These are phyloP conservation scores for Gonatopus flavifemur DNA, from an alignment of 1,140 invertebrate species.

Conservation along the genomic window DNA sequence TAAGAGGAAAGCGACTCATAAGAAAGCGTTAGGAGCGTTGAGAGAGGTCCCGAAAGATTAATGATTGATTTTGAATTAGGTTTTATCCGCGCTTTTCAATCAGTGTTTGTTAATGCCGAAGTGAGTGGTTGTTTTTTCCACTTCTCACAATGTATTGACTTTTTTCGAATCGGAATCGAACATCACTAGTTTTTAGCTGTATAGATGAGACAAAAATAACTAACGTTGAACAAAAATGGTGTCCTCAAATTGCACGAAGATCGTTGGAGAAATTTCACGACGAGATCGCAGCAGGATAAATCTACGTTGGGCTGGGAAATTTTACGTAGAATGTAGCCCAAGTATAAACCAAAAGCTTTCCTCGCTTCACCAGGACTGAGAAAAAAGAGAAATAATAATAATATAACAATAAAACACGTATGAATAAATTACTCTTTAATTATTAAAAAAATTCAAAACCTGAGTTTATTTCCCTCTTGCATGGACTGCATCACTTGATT, in stretches of 20 bases:
- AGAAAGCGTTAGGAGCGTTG: too few species aligned
- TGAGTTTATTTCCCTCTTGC: slow-evolving; percentile 60
- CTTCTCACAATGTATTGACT: too few species aligned
- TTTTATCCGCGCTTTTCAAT: too few species aligned
- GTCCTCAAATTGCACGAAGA: slow-evolving; percentile 76
- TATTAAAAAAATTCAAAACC: slow-evolving; percentile 44
- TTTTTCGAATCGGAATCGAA: too few species aligned
- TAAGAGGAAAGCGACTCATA: too few species aligned
- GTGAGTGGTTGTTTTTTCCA: background rate
- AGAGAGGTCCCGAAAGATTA: too few species aligned
- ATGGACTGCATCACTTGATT: slow-evolving; percentile 54
- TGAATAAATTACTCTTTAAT: background rate
- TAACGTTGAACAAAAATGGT: slow-evolving; percentile 71
- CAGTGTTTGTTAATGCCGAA: too few species aligned
- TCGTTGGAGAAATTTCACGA: slow-evolving; percentile 81
- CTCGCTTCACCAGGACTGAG: slow-evolving; percentile 68
- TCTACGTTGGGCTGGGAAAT: slow-evolving; percentile 65
- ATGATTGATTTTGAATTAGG: too few species aligned
- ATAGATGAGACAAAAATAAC: too few species aligned
- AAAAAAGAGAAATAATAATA: slow-evolving; percentile 14
- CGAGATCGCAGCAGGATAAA: slow-evolving; percentile 63
- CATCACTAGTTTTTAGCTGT: too few species aligned
- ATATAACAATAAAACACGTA: background rate
- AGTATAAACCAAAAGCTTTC: slow-evolving; percentile 81
- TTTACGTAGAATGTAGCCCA: slow-evolving; percentile 74